Evolutionary conservation across 2,113 vertebrate genomes (phyloP).

Genomic region (Mus spicilegus): DNA sequence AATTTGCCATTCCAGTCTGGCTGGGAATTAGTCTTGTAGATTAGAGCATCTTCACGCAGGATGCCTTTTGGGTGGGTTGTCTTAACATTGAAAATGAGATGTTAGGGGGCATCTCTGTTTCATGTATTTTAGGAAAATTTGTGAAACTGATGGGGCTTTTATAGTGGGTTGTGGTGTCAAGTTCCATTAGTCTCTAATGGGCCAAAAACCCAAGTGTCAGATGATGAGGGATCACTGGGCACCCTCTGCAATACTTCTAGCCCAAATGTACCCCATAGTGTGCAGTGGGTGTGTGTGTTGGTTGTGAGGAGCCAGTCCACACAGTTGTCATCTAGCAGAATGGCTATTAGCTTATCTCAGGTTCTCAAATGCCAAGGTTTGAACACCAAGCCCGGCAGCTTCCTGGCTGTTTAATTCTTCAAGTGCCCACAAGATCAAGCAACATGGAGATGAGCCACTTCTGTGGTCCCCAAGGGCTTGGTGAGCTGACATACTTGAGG

Average conservation of each 20-base stretch:
- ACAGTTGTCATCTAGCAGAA: background rate
- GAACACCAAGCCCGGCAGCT: background rate
- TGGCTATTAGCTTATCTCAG: background rate
- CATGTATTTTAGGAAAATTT: no score
- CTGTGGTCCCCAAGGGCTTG: background rate
- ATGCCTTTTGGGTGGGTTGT: background rate
- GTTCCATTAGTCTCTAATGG: background rate
- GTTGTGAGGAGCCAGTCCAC: background rate
- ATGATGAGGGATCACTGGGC: background rate
- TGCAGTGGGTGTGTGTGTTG: background rate
- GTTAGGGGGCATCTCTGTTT: background rate
- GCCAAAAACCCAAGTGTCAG: background rate
- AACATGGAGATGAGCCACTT: background rate
- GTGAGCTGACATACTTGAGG: background rate
- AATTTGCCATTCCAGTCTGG: background rate
- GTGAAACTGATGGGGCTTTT: background rate
- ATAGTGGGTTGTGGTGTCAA: background rate
- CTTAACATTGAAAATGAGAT: slow-evolving; percentile 40
- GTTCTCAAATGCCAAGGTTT: background rate
- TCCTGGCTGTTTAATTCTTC: background rate
- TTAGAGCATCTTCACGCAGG: background rate
- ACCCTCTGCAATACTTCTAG: rapidly evolving
- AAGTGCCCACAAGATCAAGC: background rate
- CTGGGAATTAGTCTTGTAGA: slow-evolving; percentile 25
- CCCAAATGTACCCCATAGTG: background rate